Evolutionary conservation across 2,888 invertebrate species (phyloP).

Genomic region (Diachrysia chrysitis): DNA sequence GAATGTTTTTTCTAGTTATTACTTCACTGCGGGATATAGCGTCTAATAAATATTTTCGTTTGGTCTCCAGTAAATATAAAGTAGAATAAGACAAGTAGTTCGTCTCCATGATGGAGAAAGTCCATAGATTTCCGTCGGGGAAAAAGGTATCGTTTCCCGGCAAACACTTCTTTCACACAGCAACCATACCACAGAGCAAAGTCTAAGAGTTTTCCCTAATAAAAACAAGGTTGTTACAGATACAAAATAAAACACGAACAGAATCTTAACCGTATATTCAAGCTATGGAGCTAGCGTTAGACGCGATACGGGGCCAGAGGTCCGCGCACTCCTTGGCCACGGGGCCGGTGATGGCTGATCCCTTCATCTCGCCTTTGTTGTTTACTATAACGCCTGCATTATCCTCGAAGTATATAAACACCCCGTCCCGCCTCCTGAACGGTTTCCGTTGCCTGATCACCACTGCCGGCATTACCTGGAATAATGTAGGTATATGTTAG

Average conservation of each 20-base stretch:
- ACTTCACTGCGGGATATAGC: no score
- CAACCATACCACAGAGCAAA: no score
- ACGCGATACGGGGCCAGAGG: slow-evolving; percentile 99
- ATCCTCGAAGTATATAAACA: slow-evolving; percentile 99
- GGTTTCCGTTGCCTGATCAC: slow-evolving; percentile 99
- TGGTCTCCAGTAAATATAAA: no score
- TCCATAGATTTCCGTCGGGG: no score
- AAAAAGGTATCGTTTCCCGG: no score
- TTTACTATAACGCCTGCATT: slow-evolving; percentile 99
- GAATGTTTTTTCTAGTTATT: no score
- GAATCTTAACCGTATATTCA: slow-evolving; percentile 82
- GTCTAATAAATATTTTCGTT: no score
- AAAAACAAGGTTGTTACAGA: not conserved
- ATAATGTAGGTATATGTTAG: not conserved
- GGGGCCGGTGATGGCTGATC: slow-evolving; percentile 99
- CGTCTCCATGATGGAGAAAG: no score
- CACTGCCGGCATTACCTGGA: slow-evolving; percentile 99
- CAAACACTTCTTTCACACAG: no score
- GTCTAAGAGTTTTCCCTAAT: no score
- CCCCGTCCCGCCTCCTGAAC: slow-evolving; percentile 99
- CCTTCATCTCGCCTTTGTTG: slow-evolving; percentile 99
- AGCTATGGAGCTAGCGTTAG: slow-evolving; percentile 99
- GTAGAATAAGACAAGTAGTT: no score
- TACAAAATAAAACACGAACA: slow-evolving; percentile 13
- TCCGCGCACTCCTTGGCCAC: slow-evolving; percentile 99